These are phyloP conservation scores for Hymenopus coronatus DNA, from an alignment of 2,888 invertebrate genomes.

Conservation along the genomic window DNA sequence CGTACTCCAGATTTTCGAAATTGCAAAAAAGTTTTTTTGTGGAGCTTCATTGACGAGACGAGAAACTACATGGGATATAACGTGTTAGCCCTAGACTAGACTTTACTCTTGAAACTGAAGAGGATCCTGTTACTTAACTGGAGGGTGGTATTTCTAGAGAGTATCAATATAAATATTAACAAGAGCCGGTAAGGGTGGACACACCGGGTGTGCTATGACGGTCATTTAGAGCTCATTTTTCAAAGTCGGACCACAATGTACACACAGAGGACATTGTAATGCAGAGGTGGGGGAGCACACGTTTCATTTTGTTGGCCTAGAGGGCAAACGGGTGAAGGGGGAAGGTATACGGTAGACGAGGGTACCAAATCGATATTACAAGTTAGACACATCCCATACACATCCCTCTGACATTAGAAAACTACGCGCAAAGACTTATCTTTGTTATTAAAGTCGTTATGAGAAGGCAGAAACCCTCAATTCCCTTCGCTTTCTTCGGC, in stretches of 20 bases:
- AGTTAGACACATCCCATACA: not conserved
- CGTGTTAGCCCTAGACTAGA: too few relatives aligned
- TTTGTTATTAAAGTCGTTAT: not conserved
- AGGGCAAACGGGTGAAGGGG: not conserved
- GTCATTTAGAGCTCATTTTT: not conserved
- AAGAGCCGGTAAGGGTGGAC: not conserved
- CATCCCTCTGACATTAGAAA: not conserved
- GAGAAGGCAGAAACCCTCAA: not conserved
- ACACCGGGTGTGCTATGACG: not conserved
- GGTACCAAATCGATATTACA: not conserved
- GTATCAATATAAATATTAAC: not conserved
- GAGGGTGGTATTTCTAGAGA: too few relatives aligned
- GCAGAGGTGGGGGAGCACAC: not conserved
- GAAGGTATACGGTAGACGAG: not conserved
- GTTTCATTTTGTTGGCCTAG: not conserved
- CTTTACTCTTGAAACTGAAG: too few relatives aligned
- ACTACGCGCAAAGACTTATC: not conserved
- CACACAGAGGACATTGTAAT: not conserved
- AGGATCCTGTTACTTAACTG: too few relatives aligned
- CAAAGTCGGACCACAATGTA: not conserved
- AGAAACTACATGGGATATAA: too few relatives aligned
- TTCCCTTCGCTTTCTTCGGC: not conserved
- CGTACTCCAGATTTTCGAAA: too few relatives aligned
- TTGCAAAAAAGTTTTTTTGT: too few relatives aligned
- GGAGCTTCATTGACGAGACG: too few relatives aligned